Conservation (phyloP, 2,113 vertebrate species). For the Pan paniscus region DNA sequence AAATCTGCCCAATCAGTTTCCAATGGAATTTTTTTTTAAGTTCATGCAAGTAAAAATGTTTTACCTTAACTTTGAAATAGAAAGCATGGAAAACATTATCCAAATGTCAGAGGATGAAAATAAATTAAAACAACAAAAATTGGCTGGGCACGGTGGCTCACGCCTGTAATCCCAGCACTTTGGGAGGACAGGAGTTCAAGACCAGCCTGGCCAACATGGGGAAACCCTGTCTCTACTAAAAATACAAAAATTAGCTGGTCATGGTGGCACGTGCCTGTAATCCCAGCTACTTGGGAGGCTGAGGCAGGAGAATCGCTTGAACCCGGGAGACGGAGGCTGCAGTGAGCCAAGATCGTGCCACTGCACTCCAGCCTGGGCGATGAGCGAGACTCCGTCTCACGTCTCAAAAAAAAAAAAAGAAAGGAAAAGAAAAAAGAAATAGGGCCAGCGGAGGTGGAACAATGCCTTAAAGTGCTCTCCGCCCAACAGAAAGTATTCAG, state of each 20-base stretch:
- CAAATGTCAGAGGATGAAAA: background rate
- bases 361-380: too few species aligned
- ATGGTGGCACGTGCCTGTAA: background rate
- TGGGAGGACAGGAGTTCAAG: background rate
- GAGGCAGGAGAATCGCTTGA: background rate
- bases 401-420: background rate
- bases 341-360: background rate
- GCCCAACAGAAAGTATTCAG: rapidly evolving
- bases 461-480: too few species aligned
- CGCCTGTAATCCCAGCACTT: background rate
- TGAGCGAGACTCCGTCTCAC: background rate
- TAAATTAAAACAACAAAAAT: background rate
- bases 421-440: background rate
- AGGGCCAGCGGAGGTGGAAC: too few species aligned
- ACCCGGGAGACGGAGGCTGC: background rate
- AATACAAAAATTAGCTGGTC: background rate
- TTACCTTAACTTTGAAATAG: background rate
- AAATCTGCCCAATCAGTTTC: background rate
- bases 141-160: background rate
- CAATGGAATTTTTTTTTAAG: background rate
- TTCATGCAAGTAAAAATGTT: background rate
- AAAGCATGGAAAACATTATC: background rate
- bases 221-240: background rate
- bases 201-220: background rate
- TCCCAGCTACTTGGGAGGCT: background rate